These are phyloP conservation scores for Tridacna gigas DNA, from an alignment of 2,888 invertebrate species.

Conservation along the genomic window DNA sequence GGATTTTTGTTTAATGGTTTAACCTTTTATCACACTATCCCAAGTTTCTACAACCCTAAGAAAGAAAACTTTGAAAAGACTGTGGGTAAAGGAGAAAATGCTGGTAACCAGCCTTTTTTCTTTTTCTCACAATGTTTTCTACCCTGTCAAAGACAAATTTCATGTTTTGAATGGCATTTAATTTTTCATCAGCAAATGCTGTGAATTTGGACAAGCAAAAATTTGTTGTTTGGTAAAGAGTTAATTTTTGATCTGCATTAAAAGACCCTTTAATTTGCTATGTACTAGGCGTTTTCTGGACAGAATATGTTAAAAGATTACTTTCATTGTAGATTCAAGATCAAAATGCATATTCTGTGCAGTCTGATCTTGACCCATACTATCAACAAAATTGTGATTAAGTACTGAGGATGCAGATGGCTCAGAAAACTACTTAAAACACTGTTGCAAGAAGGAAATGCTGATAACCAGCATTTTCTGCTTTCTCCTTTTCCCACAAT, in stretches of 20 bases:
- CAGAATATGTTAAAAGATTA: too few relatives aligned
- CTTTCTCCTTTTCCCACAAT: neutral
- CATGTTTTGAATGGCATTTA: too few relatives aligned
- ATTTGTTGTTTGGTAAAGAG: too few relatives aligned
- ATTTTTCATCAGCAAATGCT: too few relatives aligned
- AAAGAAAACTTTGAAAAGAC: neutral
- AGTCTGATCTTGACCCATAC: neutral
- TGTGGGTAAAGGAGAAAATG: conserved; percentile 10
- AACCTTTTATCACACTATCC: neutral
- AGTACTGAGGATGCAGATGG: too few relatives aligned
- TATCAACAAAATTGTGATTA: neutral
- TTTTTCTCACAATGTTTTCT: neutral
- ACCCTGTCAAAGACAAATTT: too few relatives aligned
- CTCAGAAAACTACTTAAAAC: too few relatives aligned
- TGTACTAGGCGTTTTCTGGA: too few relatives aligned
- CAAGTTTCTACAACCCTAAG: neutral
- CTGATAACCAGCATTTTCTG: neutral
- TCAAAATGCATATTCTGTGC: neutral
- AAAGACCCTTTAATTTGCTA: too few relatives aligned
- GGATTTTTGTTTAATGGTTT: too few relatives aligned
- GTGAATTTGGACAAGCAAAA: too few relatives aligned
- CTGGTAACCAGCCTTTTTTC: neutral
- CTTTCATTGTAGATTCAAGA: neutral
- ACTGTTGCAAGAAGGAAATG: neutral
- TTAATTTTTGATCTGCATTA: too few relatives aligned